Evolutionary conservation across 2,888 invertebrate genomes (phyloP).

Genomic region (Rhopalosiphum nymphaeae): DNA sequence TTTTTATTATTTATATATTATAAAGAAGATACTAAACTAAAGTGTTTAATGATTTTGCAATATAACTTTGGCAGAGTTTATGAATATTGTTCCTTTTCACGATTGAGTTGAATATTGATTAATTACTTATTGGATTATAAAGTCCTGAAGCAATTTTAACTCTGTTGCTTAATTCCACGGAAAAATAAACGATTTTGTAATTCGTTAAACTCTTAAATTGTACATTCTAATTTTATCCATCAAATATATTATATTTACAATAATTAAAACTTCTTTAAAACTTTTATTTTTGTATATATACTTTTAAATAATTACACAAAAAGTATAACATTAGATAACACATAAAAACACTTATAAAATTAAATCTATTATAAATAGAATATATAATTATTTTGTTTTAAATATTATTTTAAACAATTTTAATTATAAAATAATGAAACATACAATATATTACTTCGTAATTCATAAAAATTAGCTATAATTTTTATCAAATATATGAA

Average conservation of each 20-base stretch:
- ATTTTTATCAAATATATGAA: not conserved
- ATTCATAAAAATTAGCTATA: not conserved
- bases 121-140: not conserved
- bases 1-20: not conserved
- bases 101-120: slow-evolving; percentile 20
- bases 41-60: not conserved
- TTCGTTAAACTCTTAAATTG: not conserved
- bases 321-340: not conserved
- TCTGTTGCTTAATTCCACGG: not conserved
- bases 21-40: not conserved
- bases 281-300: not conserved
- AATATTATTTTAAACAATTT: not conserved
- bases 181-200: slow-evolving; percentile 19
- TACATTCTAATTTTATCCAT: not conserved
- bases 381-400: not conserved
- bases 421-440: not conserved
- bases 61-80: not conserved
- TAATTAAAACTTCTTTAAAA: not conserved
- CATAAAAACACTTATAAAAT: not conserved
- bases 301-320: not conserved
- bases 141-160: not conserved
- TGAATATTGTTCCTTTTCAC: not conserved
- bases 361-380: not conserved
- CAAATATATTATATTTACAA: not conserved
- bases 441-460: not conserved